Conservation (phyloP, 2,113 vertebrate species). For the Pontoporia blainvillei region DNA sequence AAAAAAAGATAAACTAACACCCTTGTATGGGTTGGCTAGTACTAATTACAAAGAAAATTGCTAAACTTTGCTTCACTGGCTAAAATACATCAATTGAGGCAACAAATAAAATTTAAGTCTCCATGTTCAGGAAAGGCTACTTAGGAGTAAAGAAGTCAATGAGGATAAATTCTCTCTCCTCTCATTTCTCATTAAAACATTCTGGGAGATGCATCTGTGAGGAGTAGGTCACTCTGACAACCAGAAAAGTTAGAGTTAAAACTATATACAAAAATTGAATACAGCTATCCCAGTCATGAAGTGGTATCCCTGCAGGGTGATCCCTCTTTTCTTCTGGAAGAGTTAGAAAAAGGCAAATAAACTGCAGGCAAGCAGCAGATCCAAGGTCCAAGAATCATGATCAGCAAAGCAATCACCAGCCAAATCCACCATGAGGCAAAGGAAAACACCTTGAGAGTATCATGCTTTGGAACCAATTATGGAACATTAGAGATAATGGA, state of each 20-base stretch:
- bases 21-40: neutral
- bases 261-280: neutral
- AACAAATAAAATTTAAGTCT: slow-evolving; percentile 15
- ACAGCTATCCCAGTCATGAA: neutral
- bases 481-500: neutral
- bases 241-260: neutral
- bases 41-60: neutral
- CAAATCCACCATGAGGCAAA: neutral
- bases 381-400: neutral
- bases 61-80: neutral
- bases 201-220: neutral
- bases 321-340: neutral
- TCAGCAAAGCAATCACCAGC: neutral
- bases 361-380: neutral
- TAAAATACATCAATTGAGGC: neutral
- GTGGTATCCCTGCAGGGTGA: neutral
- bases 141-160: neutral
- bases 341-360: neutral
- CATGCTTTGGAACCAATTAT: neutral
- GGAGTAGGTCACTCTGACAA: neutral
- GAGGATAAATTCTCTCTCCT: neutral
- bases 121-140: neutral
- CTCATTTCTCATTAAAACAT: neutral
- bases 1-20: neutral
- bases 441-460: neutral